Evolutionary conservation across 2,888 invertebrate species (phyloP), one percentile per base, ranked within the genome.

Genomic region (Sesamia inferens): DNA sequence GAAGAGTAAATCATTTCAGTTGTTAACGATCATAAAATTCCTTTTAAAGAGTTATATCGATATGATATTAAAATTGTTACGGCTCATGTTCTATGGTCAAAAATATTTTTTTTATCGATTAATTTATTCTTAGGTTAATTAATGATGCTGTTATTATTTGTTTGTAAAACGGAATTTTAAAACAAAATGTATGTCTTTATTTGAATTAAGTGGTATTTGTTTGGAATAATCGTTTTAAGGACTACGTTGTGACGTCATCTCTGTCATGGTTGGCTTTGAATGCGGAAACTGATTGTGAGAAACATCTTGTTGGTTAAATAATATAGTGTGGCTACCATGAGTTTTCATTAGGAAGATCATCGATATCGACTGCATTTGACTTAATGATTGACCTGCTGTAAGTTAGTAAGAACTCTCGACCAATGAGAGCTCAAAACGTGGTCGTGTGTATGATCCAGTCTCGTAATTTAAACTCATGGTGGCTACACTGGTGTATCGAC

Each of bases 51-150:
- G 93, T 93, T 94, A 94, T 94, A 94, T 94, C 93, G 84, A 91
- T 89, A 93, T 94, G 95, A 95, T 95, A 95, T 94, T 95, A 94
- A 94, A 94, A 94, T 94, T 93, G 94, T 95, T 95, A 92, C 92
- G 93, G 93, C 94, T 94, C 92, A 92, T 90, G 88, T 90, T 90
- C 89, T 92, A 91, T 90, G 90, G 87, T 92, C 90, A 89, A 89
- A 90, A 90, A 88, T 81, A 89, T 62, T 82, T 88, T 90, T 90
- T 92, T 92, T 90, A 93, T 91, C 79, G 71, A 91, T 91, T 94
- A 92, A 95, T 94, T 95, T 94, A 95, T 94, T 95, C 87, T 90
- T 94, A 94, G 92, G 89, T 93, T 93, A 93, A 89, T 91, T 92
- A 93, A 88, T 91, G 82, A 92, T 88, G 87, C 87, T 92, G 92